Evolutionary conservation across 2,888 invertebrate genomes (phyloP).

Genomic region (Tanaodytes sp.): DNA sequence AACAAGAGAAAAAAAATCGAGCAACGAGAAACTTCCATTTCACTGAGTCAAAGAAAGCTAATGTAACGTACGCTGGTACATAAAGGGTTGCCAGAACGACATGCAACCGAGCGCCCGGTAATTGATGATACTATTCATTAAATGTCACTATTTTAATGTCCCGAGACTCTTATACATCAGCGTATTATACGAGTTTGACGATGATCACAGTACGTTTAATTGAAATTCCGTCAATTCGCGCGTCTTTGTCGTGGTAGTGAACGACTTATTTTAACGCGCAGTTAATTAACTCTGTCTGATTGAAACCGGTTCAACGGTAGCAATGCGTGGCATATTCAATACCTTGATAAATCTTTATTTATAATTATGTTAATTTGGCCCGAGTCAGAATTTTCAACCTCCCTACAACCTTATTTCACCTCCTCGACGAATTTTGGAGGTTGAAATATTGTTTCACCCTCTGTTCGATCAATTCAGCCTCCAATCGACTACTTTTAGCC

Average conservation of each 20-base stretch:
- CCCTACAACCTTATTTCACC: no score
- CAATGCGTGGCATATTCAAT: no score
- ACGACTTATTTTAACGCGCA: slow-evolving; percentile 64
- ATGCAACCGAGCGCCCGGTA: slow-evolving; percentile 44
- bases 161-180: slow-evolving; percentile 55
- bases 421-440: no score
- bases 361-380: no score
- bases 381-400: no score
- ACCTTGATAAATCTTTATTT: no score
- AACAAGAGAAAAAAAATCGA: slow-evolving; percentile 37
- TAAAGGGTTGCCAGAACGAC: slow-evolving; percentile 41
- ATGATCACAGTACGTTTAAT: slow-evolving; percentile 64
- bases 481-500: no score
- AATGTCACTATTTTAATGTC: slow-evolving; percentile 64
- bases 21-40: slow-evolving; percentile 51
- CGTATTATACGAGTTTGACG: slow-evolving; percentile 39
- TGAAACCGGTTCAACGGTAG: slow-evolving; percentile 65
- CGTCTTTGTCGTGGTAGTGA: slow-evolving; percentile 50
- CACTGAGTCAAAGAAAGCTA: slow-evolving; percentile 53
- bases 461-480: no score
- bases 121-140: slow-evolving; percentile 66
- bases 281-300: slow-evolving; percentile 66
- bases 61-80: slow-evolving; percentile 48
- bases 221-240: slow-evolving; percentile 63
- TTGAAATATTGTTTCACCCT: no score